phyloP scores from a whole-genome alignment of 2,113 vertebrate genomes.

The Eulacestoma nigropectus region DNA sequence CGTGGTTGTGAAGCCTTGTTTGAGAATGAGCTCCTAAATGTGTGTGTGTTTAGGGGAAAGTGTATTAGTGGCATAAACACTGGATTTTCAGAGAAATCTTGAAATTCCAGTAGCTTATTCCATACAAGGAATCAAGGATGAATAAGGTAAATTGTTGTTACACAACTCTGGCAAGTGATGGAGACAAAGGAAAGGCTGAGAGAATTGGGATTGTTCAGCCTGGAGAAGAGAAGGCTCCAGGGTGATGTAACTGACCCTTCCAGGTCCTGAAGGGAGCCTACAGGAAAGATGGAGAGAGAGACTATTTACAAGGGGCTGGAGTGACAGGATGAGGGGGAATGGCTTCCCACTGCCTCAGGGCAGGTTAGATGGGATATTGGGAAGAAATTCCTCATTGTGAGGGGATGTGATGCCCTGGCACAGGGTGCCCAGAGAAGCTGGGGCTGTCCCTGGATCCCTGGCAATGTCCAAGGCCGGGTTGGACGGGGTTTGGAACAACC shows the following conservation, averaged over 20 bases:
- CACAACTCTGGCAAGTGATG: not conserved
- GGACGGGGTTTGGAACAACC: accelerated
- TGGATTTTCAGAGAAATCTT: not conserved
- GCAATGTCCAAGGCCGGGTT: accelerated
- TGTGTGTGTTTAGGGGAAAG: not conserved
- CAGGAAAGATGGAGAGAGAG: not conserved
- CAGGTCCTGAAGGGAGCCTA: not conserved
- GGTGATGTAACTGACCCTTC: not conserved
- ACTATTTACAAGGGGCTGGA: not conserved
- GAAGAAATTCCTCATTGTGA: accelerated
- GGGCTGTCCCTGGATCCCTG: not conserved
- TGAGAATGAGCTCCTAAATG: not conserved
- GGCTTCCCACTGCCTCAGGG: not conserved
- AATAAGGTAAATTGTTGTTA: not conserved
- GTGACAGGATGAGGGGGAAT: accelerated
- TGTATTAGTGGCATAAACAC: not conserved
- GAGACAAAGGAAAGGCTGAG: not conserved
- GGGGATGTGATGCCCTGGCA: not conserved
- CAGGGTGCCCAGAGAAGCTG: not conserved
- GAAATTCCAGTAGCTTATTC: not conserved
- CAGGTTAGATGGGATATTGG: not conserved
- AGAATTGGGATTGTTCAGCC: not conserved
- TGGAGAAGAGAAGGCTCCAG: not conserved
- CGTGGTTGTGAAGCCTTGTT: not conserved
- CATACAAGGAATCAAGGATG: not conserved